These are phyloP conservation scores for Corythornis cristatus DNA, from an alignment of 2,113 vertebrate species.

Conservation along the genomic window DNA sequence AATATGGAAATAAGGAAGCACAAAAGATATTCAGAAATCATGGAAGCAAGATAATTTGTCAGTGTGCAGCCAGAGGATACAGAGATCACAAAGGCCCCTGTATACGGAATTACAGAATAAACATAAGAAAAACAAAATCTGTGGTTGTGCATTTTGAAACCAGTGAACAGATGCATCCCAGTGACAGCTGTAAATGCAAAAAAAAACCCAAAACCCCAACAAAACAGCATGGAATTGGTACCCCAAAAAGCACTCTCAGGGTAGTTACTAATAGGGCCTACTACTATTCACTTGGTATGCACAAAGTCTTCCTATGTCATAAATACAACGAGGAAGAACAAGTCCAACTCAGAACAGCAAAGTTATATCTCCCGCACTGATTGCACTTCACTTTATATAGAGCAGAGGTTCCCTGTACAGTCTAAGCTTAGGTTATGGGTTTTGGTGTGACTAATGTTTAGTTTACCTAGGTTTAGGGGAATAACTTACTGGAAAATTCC, in stretches of 20 bases:
- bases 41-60: neutral
- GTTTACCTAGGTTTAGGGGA: neutral
- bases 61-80: neutral
- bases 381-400: neutral
- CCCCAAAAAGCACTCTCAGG: neutral
- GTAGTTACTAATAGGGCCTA: neutral
- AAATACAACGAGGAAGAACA: neutral
- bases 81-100: neutral
- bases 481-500: neutral
- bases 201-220: rapidly evolving
- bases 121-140: neutral
- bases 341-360: neutral
- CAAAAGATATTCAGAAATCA: neutral
- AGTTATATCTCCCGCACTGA: neutral
- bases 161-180: neutral
- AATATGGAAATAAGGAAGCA: neutral
- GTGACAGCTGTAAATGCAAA: neutral
- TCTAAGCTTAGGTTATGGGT: neutral
- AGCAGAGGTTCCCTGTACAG: neutral
- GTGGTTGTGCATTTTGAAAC: neutral
- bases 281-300: neutral
- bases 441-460: neutral
- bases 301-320: neutral
- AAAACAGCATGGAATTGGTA: neutral
- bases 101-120: neutral